Conservation (phyloP, 2,888 invertebrate species). For the Keiferia lycopersicella region DNA sequence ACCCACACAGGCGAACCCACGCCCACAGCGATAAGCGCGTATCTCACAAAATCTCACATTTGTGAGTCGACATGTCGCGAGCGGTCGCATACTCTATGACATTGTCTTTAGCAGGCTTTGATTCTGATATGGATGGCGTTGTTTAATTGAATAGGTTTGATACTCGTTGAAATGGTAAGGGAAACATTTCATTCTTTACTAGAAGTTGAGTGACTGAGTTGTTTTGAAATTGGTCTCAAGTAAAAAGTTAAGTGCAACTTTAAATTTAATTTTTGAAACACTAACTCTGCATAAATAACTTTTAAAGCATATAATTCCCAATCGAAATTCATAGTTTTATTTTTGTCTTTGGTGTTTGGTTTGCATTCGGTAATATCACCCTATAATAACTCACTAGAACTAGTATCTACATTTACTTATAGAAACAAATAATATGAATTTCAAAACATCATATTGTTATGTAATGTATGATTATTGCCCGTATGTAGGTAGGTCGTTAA, state of each 20-base stretch:
- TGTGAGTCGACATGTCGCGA: slow-evolving; percentile 37
- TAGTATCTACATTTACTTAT: neutral
- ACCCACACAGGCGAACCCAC: slow-evolving; percentile 54
- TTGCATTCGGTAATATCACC: too few species aligned
- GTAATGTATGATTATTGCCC: neutral
- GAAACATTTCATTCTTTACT: neutral
- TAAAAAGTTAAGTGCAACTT: neutral
- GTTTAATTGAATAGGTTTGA: neutral
- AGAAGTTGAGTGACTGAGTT: neutral
- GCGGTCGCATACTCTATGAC: slow-evolving; percentile 51
- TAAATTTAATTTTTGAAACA: neutral
- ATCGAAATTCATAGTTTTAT: neutral
- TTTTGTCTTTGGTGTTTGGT: too few species aligned
- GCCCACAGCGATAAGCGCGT: slow-evolving; percentile 47
- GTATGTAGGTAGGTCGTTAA: slow-evolving; percentile 9
- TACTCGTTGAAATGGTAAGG: too few species aligned
- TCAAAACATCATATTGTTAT: neutral
- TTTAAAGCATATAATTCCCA: too few species aligned
- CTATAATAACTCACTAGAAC: neutral
- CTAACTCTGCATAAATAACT: too few species aligned
- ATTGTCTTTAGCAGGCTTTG: slow-evolving; percentile 37
- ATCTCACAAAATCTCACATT: slow-evolving; percentile 18
- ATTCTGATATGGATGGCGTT: neutral
- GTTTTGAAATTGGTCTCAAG: too few species aligned
- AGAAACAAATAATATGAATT: too few species aligned